phyloP scores from a whole-genome alignment of 2,797 vertebrate genomes.

The Gephyroberyx darwinii region DNA sequence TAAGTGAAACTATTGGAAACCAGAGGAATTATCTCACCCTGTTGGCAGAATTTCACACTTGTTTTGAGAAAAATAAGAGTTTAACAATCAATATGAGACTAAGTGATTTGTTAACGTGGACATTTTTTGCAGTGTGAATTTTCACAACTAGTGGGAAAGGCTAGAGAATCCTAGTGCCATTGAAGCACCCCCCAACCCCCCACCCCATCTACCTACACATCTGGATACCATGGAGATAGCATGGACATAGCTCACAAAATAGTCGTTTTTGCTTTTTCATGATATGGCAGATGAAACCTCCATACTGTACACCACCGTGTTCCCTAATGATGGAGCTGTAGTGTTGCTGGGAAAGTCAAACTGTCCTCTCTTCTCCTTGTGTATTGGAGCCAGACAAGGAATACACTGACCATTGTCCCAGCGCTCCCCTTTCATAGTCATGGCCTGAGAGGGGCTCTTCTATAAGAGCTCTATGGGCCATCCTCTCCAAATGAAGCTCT shows the following conservation, averaged over 20 bases:
- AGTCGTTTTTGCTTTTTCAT: not conserved
- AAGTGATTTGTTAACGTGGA: not conserved
- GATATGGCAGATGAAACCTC: not conserved
- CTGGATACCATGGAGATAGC: conserved; percentile 16
- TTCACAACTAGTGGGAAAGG: conserved; percentile 49
- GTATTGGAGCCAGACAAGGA: conserved; percentile 85
- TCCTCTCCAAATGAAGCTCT: conserved; percentile 62
- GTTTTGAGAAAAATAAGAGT: too few relatives aligned
- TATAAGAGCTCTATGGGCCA: conserved; percentile 53
- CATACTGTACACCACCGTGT: not conserved
- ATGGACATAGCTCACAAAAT: not conserved
- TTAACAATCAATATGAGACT: too few relatives aligned
- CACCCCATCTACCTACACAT: conserved; percentile 17
- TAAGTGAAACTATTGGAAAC: too few relatives aligned
- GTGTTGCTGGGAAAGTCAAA: conserved; percentile 11
- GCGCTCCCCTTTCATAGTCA: conserved; percentile 79
- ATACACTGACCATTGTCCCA: conserved; percentile 69
- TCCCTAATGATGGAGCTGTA: conserved; percentile 26
- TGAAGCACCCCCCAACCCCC: conserved; percentile 23
- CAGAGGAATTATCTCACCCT: too few relatives aligned
- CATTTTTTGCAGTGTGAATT: conserved; percentile 13
- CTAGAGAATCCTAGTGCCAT: conserved; percentile 38
- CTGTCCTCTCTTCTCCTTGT: conserved; percentile 58
- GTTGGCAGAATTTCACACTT: too few relatives aligned
- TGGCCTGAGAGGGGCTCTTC: conserved; percentile 46